Evolutionary conservation across 2,113 vertebrate genomes (phyloP).

Genomic region (Lophura nycthemera): DNA sequence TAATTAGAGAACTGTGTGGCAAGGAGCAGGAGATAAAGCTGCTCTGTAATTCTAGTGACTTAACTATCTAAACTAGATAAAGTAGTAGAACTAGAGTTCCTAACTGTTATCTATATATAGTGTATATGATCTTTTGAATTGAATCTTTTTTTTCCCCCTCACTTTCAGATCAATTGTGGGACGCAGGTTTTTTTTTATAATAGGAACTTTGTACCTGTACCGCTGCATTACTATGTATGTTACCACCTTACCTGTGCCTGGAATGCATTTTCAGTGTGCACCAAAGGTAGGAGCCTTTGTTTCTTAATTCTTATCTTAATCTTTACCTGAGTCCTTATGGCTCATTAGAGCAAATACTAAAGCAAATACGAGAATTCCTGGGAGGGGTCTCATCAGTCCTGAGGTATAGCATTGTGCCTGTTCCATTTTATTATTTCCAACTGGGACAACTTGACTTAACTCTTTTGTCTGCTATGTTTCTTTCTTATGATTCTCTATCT

Average conservation of each 20-base stretch:
- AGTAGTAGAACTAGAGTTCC: fast-evolving
- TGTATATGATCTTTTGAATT: not conserved
- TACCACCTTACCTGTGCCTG: conserved; percentile 95
- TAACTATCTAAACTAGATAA: not conserved
- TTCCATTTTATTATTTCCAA: not conserved
- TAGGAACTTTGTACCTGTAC: conserved; percentile 95
- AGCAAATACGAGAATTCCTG: not conserved
- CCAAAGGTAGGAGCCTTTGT: conserved; percentile 85
- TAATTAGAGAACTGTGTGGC: not conserved
- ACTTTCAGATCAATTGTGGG: conserved; percentile 89
- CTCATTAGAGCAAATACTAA: not conserved
- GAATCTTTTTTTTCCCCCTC: not conserved
- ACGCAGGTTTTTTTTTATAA: conserved; percentile 94
- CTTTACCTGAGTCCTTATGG: not conserved
- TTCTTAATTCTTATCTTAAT: not conserved
- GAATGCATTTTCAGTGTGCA: conserved; percentile 95
- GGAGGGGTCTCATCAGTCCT: not conserved
- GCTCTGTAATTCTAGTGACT: not conserved
- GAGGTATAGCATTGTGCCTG: not conserved
- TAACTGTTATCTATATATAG: not conserved
- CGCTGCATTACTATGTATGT: conserved; percentile 97
- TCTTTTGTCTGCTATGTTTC: not conserved
- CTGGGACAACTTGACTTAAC: not conserved
- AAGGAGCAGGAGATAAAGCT: not conserved
- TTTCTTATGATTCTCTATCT: not conserved